Evolutionary conservation across 2,797 vertebrate genomes (phyloP).

Genomic region (Spondyliosoma cantharus): DNA sequence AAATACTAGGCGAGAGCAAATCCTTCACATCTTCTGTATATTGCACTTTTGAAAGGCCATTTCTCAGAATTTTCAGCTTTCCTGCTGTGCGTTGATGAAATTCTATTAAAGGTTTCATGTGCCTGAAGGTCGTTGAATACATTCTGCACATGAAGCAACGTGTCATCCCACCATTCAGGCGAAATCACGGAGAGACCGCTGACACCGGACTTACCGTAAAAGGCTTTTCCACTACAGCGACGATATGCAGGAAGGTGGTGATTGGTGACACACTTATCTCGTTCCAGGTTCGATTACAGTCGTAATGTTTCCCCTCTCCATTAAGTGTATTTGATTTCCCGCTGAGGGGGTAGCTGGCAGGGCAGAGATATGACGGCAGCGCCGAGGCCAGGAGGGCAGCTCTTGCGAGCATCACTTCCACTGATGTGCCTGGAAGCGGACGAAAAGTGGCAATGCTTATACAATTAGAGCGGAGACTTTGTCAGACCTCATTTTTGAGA

Average conservation of each 20-base stretch:
- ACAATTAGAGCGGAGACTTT: constrained; percentile 78
- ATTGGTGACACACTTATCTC: constrained; percentile 78
- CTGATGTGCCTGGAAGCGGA: constrained; percentile 71
- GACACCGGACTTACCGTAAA: constrained; percentile 63
- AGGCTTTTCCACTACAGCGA: constrained; percentile 57
- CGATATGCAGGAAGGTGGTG: constrained; percentile 68
- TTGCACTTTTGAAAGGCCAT: background rate
- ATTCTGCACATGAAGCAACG: constrained; percentile 18
- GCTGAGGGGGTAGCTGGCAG: constrained; percentile 62
- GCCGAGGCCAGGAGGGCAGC: constrained; percentile 74
- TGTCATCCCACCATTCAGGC: constrained; percentile 57
- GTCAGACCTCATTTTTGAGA: constrained; percentile 82
- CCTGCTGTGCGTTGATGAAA: constrained; percentile 14
- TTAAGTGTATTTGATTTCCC: constrained; percentile 85
- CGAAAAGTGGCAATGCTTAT: constrained; percentile 76
- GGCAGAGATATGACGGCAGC: constrained; percentile 66
- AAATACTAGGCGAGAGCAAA: background rate
- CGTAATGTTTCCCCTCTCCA: constrained; percentile 79
- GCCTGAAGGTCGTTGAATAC: constrained; percentile 49
- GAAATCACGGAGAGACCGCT: constrained; percentile 64
- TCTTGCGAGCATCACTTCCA: constrained; percentile 71
- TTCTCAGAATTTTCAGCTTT: background rate
- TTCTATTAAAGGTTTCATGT: constrained; percentile 27
- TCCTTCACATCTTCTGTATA: background rate
- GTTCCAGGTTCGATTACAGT: constrained; percentile 78